A percentile compares a stretch with the other conserved stretches of the same genome.
phyloP scores from a whole-genome alignment of 2,888 invertebrate species.

The Druceiella hillmani region DNA sequence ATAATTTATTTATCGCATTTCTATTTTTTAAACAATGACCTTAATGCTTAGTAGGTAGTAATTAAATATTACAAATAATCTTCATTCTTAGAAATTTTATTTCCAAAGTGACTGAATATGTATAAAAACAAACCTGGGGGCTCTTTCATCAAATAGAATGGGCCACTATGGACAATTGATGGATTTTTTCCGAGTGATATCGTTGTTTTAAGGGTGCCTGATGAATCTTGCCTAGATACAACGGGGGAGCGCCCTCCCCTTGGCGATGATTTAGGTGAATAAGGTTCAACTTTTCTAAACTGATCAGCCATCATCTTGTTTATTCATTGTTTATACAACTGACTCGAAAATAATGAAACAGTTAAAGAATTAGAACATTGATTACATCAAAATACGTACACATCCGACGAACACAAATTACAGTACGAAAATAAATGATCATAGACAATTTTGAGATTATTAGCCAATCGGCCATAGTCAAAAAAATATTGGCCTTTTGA shows the following conservation, averaged over 20 bases:
- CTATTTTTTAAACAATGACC: too few relatives aligned
- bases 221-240: conserved; percentile 93
- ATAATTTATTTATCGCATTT: too few relatives aligned
- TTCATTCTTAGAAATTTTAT: too few relatives aligned
- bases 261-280: conserved; percentile 93
- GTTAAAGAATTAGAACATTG: too few relatives aligned
- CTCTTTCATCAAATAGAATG: conserved; percentile 97
- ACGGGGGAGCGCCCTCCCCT: conserved; percentile 92
- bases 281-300: conserved; percentile 88
- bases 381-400: neutral
- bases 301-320: conserved; percentile 89
- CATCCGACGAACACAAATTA: neutral
- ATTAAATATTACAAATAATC: too few relatives aligned
- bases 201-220: conserved; percentile 95
- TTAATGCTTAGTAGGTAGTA: too few relatives aligned
- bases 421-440: neutral
- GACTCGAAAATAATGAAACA: too few relatives aligned
- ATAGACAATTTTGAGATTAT: too few relatives aligned
- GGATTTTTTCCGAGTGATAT: conserved; percentile 97
- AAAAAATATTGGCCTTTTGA: too few relatives aligned
- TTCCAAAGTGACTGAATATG: too few relatives aligned
- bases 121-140: conserved; percentile 65
- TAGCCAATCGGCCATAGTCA: too few relatives aligned
- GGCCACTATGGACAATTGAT: conserved; percentile 94
- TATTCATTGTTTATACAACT: conserved; percentile 44